Evolutionary conservation across 2,797 vertebrate species (phyloP), one percentile per base, ranked within the genome.

Genomic region (Apogon hyalosoma): DNA sequence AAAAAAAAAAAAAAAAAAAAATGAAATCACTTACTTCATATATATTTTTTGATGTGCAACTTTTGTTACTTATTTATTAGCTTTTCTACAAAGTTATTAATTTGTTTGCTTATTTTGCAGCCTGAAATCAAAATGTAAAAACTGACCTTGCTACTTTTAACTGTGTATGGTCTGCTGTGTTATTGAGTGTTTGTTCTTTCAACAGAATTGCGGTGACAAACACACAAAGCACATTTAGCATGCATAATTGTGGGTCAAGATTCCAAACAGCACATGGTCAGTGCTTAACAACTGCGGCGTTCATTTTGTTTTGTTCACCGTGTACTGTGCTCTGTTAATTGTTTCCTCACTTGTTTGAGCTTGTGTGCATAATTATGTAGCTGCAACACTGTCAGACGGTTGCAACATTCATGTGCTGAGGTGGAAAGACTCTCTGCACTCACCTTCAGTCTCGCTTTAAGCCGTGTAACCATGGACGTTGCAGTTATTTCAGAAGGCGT

Each of bases 21-120:
- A 47, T 39, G 65, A 73, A 80, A 75, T 54, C 24, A 40, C 49
- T 39, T 47, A 45, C 16, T 57, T 60, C 18, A 65, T 63, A 51
- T 60, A 60, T 79, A 69, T 77, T 73, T 78, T 63, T 60, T 54
- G 40, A 53, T 61, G 46, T 57, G 54, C 38, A 52, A 55, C 31
- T 28, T 39, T 58, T 8, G 16, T 51, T 63, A 63, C 70, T 66
- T 56, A 9, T 63, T 66, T 43, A 68, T 67, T 61, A 18, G 21
- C 28, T 73, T 81, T 63, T 52, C 39, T 60, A n/a, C 1, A 0
- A 57, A 31, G 46, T 63, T 49, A 69, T 67, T 11, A 13, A 48
- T 78, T 61, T 57, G 38, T 62, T 69, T 62, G 0, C 53, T 58
- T 63, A 41, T 61, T 74, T 40, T 73, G 15, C 21, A 46, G 53